These are phyloP conservation scores for Drosophila melanosoma DNA, from an alignment of 2,888 invertebrate genomes.

Conservation along the genomic window DNA sequence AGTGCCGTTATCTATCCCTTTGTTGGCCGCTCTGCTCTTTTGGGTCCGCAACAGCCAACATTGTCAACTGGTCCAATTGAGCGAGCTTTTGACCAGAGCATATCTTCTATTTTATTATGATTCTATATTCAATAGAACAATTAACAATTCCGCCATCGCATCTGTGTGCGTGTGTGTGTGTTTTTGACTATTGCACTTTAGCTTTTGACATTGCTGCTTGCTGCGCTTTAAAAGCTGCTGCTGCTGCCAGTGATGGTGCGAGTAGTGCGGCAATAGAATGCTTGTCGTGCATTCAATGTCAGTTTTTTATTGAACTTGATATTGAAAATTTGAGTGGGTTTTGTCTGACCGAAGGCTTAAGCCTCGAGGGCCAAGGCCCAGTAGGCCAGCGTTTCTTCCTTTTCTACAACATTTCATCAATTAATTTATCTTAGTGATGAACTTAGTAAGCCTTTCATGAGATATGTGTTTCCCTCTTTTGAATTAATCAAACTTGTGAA, in stretches of 20 bases:
- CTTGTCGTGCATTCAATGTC: conserved; percentile 61
- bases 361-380: conserved; percentile 30
- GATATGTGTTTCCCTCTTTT: neutral
- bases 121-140: conserved; percentile 40
- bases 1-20: conserved; percentile 61
- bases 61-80: conserved; percentile 65
- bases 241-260: neutral
- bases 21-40: conserved; percentile 42
- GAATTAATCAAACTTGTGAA: neutral
- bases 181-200: conserved; percentile 64
- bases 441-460: neutral
- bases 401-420: neutral
- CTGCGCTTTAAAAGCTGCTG: conserved; percentile 51
- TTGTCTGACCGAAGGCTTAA: conserved; percentile 33
- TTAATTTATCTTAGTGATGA: neutral
- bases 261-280: conserved; percentile 9
- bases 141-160: conserved; percentile 15
- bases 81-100: conserved; percentile 56
- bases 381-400: neutral
- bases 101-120: conserved; percentile 21
- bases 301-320: conserved; percentile 75
- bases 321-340: conserved; percentile 61
- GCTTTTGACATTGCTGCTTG: conserved; percentile 70
- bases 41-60: conserved; percentile 33
- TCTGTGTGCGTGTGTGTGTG: conserved; percentile 26